phyloP scores from a whole-genome alignment of 2,797 vertebrate species.

The Sebastes oblongus region DNA sequence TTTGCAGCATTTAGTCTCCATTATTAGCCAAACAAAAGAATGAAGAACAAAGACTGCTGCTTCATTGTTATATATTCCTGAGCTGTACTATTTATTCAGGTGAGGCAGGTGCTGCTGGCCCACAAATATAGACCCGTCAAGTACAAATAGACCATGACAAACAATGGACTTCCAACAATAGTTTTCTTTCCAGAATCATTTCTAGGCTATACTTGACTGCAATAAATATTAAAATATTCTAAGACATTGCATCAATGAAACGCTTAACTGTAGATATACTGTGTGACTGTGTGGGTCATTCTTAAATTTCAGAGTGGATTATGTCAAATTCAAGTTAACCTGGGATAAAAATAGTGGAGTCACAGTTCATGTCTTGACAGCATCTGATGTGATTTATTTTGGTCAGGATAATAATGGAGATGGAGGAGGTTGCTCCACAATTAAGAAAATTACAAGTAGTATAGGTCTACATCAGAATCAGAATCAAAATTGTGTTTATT shows the following conservation, averaged over 20 bases:
- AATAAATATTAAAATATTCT: not conserved
- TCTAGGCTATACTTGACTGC: not conserved
- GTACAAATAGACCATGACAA: not conserved
- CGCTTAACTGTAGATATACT: conserved; percentile 1
- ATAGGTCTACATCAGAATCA: not conserved
- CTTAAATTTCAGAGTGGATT: not conserved
- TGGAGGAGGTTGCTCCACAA: not conserved
- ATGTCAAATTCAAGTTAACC: not conserved
- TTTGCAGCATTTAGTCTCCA: conserved; percentile 1
- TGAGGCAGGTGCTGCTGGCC: conserved; percentile 17
- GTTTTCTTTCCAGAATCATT: not conserved
- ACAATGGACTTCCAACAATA: not conserved
- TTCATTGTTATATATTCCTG: conserved; percentile 6
- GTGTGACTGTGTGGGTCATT: not conserved
- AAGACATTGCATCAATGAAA: not conserved
- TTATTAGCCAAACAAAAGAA: conserved; percentile 27
- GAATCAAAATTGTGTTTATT: no score
- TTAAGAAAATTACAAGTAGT: not conserved
- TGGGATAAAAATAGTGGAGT: not conserved
- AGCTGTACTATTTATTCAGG: not conserved
- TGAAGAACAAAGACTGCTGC: conserved; percentile 20
- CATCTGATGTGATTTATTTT: not conserved
- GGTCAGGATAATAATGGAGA: not conserved
- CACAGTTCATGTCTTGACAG: not conserved
- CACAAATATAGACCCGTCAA: not conserved